Evolutionary conservation across 2,888 invertebrate species (phyloP), one percentile per base, ranked within the genome.

Genomic region (Caenorhabditis sinica): DNA sequence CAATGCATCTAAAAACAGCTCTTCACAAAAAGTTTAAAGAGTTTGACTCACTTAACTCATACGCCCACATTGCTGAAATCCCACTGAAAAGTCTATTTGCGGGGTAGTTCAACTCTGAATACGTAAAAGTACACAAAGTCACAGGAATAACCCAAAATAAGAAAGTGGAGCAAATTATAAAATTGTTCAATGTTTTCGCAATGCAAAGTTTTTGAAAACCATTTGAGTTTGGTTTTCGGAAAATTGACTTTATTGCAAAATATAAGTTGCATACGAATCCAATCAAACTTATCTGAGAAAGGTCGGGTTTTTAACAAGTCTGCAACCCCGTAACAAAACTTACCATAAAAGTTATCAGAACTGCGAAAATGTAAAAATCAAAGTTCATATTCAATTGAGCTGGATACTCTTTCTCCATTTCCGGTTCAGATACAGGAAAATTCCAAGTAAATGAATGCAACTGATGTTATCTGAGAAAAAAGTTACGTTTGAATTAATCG

Each of bases 71-170:
- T 13, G 60, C 74, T 4, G 81, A 58, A 1, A 74, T 20, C 6
- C 30, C 49, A 40, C 73, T 65, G 3, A 81, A 9, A 15, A 53
- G 11, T n/a, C 60, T 25, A 17, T 74, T 79, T 2, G 45, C 53
- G 15, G n/a, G 4, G 8, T 79, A 53, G 23, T 79, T 71, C 13
- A 73, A 8, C 25, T 73, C 56, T 2, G 56, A 45, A 33, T 63
- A 33, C n/a, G 51, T 36, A 43, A 53, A 15, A 3, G 15, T 13
- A 2, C 8, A 30, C 28, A 45, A 28, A 8, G 63, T 80, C 5
- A 72, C 36, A 8, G 82, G 82, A 2, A 82, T n/a, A 4, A 71
- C 82, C 82, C 82, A 82, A 20, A 82, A 63, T 2, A 82, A 23
- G 43, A 82, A 82, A 17, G 60, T 28, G 0, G 20, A 15, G 20